A percentile compares a stretch with the other conserved stretches of the same genome.
Conservation (phyloP, 1,140 invertebrate species). For the Euwallacea fornicatus region DNA sequence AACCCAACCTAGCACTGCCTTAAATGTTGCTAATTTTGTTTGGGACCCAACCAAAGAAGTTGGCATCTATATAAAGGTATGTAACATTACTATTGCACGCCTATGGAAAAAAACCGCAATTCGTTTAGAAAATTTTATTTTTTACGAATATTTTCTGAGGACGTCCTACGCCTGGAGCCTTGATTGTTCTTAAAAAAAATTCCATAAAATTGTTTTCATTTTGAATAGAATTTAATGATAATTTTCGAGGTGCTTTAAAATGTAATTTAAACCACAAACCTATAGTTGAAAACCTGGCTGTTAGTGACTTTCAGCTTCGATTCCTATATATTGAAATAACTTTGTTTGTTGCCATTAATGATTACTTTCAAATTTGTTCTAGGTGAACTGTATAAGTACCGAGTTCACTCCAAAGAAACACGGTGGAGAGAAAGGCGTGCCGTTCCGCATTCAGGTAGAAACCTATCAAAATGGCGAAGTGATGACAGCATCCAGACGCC, state of each 20-base stretch:
- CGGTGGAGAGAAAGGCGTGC: constrained; percentile 96
- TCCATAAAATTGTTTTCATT: too few species aligned
- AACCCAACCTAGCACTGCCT: constrained; percentile 67
- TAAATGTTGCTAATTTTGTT: constrained; percentile 85
- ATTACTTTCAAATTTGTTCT: constrained; percentile 26
- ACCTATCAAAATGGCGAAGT: constrained; percentile 66
- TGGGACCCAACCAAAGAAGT: constrained; percentile 98
- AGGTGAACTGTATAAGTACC: constrained; percentile 96
- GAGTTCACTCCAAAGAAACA: constrained; percentile 98
- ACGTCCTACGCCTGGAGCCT: too few species aligned
- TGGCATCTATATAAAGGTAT: constrained; percentile 88
- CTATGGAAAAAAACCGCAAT: too few species aligned
- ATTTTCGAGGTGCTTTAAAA: too few species aligned
- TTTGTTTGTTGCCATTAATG: neutral
- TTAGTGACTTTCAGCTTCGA: too few species aligned
- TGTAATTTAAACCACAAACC: too few species aligned
- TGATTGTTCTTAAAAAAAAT: too few species aligned
- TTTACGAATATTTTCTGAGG: too few species aligned
- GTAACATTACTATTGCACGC: constrained; percentile 1
- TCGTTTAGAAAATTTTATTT: too few species aligned
- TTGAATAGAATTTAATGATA: too few species aligned
- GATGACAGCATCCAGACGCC: constrained; percentile 56
- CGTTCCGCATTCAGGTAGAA: constrained; percentile 93
- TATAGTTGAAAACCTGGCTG: too few species aligned
- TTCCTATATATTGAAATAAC: neutral